Conservation (phyloP, 2,888 invertebrate species). For the Arctia plantaginis region DNA sequence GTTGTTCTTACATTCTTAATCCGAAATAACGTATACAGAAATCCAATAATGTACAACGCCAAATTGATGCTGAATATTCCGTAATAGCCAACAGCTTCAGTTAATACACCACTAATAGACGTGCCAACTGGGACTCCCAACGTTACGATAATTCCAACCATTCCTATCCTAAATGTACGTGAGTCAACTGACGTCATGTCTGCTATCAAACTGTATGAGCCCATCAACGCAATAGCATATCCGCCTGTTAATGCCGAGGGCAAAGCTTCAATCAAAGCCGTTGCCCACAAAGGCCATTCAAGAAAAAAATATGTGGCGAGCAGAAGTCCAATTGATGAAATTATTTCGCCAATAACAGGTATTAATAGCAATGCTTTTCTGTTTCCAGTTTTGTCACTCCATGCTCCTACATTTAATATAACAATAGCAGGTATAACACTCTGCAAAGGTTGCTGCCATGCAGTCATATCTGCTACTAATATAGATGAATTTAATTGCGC, state of each 20-base stretch:
- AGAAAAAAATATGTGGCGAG: constrained; percentile 84
- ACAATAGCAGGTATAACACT: constrained; percentile 85
- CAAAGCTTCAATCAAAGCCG: constrained; percentile 84
- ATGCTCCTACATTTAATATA: constrained; percentile 87
- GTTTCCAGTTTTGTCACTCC: constrained; percentile 87
- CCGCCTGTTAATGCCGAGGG: constrained; percentile 87
- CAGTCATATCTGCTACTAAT: constrained; percentile 82
- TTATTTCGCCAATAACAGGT: constrained; percentile 85
- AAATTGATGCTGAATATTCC: constrained; percentile 75
- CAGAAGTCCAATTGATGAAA: constrained; percentile 82
- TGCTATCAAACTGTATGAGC: constrained; percentile 87
- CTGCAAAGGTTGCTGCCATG: constrained; percentile 85
- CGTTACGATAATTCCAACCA: constrained; percentile 85
- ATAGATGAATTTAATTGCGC: constrained; percentile 75
- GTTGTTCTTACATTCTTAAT: constrained; percentile 72
- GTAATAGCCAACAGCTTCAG: constrained; percentile 77
- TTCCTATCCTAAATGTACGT: constrained; percentile 87
- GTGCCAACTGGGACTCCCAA: constrained; percentile 82
- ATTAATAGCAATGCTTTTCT: constrained; percentile 86
- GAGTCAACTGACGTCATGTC: constrained; percentile 86
- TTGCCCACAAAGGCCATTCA: constrained; percentile 85
- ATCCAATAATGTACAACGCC: constrained; percentile 68
- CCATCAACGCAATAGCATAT: constrained; percentile 84
- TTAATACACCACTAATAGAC: constrained; percentile 83
- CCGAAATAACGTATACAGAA: constrained; percentile 70